phyloP scores from a whole-genome alignment of 2,797 vertebrate species.

The Lophotriccus pileatus region DNA sequence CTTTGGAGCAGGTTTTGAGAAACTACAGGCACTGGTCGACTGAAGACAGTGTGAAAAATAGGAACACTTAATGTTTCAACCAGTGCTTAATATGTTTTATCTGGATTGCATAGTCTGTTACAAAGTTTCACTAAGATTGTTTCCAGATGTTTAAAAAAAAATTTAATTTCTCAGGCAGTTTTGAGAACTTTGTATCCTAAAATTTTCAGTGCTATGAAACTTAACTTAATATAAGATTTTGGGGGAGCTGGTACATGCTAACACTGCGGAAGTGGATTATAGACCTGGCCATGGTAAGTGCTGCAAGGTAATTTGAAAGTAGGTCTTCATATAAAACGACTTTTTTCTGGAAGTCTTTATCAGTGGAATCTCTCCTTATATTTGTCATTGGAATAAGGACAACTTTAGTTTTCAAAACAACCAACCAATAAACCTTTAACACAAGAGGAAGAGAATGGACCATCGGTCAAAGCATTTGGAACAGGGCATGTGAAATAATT shows the following conservation, averaged over 20 bases:
- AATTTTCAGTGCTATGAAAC: conserved; percentile 25
- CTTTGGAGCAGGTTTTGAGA: background rate
- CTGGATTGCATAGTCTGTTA: background rate
- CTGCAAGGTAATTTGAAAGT: background rate
- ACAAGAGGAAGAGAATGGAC: background rate
- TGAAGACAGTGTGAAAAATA: background rate
- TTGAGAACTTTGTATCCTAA: background rate
- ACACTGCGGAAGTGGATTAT: conserved; percentile 87
- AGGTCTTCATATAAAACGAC: background rate
- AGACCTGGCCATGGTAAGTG: conserved; percentile 89
- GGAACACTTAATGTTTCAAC: background rate
- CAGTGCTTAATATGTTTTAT: background rate
- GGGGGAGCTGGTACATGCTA: conserved; percentile 85
- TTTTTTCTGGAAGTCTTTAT: background rate
- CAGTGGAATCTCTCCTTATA: background rate
- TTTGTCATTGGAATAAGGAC: background rate
- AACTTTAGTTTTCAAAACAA: background rate
- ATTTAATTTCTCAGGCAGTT: background rate
- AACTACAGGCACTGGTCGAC: background rate
- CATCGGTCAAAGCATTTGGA: background rate
- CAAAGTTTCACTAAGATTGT: background rate
- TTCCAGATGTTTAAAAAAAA: background rate
- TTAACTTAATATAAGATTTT: conserved; percentile 77
- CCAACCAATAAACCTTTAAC: background rate
- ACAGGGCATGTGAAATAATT: background rate